Conservation (phyloP, 2,797 vertebrate species). For the Scolopax bukidnonensis region DNA sequence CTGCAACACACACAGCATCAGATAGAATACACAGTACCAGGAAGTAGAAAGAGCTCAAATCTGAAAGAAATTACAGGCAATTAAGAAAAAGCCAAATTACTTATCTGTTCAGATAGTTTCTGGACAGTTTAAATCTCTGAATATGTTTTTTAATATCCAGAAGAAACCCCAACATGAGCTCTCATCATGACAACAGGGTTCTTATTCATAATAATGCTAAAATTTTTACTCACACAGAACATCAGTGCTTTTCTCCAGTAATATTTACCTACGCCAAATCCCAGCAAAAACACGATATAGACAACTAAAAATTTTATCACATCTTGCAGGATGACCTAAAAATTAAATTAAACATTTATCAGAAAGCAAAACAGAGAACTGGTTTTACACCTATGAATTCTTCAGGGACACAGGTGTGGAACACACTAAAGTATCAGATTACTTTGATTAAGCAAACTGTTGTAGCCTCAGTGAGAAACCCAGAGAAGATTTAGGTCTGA, state of each 20-base stretch:
- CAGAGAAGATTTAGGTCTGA: background rate
- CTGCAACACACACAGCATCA: background rate
- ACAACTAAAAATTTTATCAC: slow-evolving; percentile 84
- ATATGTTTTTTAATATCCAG: background rate
- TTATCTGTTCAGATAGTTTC: background rate
- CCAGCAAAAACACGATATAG: slow-evolving; percentile 83
- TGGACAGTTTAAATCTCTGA: background rate
- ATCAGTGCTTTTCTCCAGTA: slow-evolving; percentile 18
- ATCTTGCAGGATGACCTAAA: slow-evolving; percentile 83
- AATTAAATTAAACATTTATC: slow-evolving; percentile 5
- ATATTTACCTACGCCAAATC: slow-evolving; percentile 84
- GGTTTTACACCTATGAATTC: background rate
- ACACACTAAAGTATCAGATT: background rate
- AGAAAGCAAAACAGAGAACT: background rate
- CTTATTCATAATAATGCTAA: background rate
- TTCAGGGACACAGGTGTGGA: background rate
- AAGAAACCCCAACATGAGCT: background rate
- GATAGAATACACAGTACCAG: background rate
- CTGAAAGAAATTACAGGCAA: background rate
- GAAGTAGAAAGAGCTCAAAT: background rate
- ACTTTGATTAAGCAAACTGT: background rate
- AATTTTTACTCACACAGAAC: background rate
- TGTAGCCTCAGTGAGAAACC: background rate
- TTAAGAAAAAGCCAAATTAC: background rate
- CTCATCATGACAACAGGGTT: background rate